Evolutionary conservation across 2,888 invertebrate genomes (phyloP).

Genomic region (Operophtera brumata): DNA sequence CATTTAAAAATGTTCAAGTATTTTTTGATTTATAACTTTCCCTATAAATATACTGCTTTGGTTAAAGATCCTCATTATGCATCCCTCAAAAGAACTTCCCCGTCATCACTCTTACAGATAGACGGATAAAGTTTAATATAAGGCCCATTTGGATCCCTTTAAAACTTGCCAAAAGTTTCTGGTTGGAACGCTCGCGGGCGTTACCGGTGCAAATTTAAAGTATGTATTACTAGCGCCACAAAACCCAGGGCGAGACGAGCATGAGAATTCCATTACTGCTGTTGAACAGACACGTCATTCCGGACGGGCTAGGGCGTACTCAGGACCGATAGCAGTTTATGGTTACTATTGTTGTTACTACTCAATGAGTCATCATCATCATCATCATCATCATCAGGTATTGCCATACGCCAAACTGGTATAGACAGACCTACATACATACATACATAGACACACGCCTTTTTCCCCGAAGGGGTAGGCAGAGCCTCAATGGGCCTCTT

Average conservation of each 20-base stretch:
- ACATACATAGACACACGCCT: too few species aligned
- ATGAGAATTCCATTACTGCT: conserved; percentile 77
- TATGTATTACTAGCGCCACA: conserved; percentile 73
- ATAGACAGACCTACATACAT: too few species aligned
- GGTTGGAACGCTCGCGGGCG: conserved; percentile 62
- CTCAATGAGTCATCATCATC: too few species aligned
- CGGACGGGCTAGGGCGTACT: too few species aligned
- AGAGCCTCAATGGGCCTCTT: too few species aligned
- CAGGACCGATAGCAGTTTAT: background rate
- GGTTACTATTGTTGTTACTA: too few species aligned
- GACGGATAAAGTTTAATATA: conserved; percentile 54
- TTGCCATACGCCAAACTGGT: too few species aligned
- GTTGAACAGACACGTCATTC: conserved; percentile 57
- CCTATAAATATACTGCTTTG: conserved; percentile 11
- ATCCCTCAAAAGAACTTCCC: conserved; percentile 7
- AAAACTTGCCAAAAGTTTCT: conserved; percentile 66
- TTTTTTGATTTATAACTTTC: too few species aligned
- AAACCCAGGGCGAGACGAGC: conserved; percentile 67
- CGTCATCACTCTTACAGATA: conserved; percentile 27
- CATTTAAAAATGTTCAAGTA: too few species aligned
- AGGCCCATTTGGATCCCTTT: conserved; percentile 66
- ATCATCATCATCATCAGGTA: too few species aligned
- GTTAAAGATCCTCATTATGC: conserved; percentile 28
- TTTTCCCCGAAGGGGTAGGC: too few species aligned
- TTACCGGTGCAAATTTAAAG: conserved; percentile 77